Base-by-base conservation (phyloP, 1,140 invertebrate genomes). In the Microplitis demolitor region DNA sequence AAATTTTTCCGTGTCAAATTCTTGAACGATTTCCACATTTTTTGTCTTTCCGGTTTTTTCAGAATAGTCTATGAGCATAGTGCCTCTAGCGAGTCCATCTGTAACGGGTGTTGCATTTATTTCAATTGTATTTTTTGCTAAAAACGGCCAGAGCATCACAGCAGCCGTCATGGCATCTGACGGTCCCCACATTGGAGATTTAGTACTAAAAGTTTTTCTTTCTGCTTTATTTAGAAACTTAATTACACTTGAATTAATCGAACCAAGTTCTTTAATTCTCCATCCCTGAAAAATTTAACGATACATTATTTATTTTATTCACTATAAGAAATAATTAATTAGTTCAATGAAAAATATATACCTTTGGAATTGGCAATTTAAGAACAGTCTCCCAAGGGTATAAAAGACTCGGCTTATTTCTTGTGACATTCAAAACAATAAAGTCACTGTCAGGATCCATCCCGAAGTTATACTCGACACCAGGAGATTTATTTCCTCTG, bases 401-500 rank as follows among this genome's bases (percentile, higher is more conserved):
- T 31, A 58, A 31, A 24, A 58, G 16, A 58, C 56, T 31, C 9
- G 56, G 56, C 24, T 31, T 58, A 72, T 61, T 74, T 76, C 3
- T 62, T 14, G 56, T 51, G 6, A 63, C 14, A 37, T 56, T 71
- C 35, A 62, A 61, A 24, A 66, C 62, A 63, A 34, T 13, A 9
- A 13, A 63, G 35, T 51, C 14, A 61, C 37, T 69, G 78, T 91
- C 90, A 1, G 92, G 91, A 78, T 93, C 92, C 63, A 82, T 78
- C n/a, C 81, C 79, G 76, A 93, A 93, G 82, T 94, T 94, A 78
- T 90, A 93, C 82, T 94, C 92, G 0, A 89, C 85, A 6, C 88
- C 87, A 0, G 88, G 82, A 9, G 75, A 76, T 3, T 83, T 76
- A 67, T 91, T 90, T 5, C 92, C 91, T 8, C 87, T 73, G 56